A percentile compares a stretch with the other conserved stretches of the same genome.
Conservation (phyloP, 1,140 invertebrate genomes). For the Drosophila dunni region DNA sequence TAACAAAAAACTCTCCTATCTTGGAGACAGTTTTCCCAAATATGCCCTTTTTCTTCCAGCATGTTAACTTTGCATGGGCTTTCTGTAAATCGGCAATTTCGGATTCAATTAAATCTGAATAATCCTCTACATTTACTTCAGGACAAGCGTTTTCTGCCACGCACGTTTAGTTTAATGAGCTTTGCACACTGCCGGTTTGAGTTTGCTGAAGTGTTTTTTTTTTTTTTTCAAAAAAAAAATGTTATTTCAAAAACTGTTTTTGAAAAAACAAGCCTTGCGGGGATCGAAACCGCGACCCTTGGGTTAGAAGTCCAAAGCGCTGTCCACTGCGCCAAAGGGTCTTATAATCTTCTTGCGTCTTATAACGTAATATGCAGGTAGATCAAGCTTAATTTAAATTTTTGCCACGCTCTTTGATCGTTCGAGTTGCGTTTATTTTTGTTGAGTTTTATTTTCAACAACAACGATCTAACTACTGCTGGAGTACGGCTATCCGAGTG, state of each 20-base stretch:
- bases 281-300: conserved; percentile 88
- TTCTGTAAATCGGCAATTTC: too few relatives aligned
- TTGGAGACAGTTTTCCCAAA: too few relatives aligned
- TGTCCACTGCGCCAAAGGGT: conserved; percentile 86
- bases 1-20: too few relatives aligned
- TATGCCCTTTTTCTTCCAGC: too few relatives aligned
- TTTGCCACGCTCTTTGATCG: too few relatives aligned
- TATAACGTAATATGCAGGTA: too few relatives aligned
- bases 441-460: conserved; percentile 1
- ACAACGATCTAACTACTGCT: neutral
- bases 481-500: neutral
- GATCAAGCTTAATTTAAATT: too few relatives aligned
- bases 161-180: conserved; percentile 65
- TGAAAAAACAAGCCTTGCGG: conserved; percentile 86
- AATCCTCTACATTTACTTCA: too few relatives aligned
- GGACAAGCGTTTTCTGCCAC: too few relatives aligned
- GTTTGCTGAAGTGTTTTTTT: neutral
- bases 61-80: too few relatives aligned
- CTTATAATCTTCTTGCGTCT: neutral
- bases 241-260: neutral
- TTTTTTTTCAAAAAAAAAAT: neutral
- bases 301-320: conserved; percentile 88
- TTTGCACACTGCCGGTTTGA: conserved; percentile 15
- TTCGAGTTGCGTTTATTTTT: too few relatives aligned
- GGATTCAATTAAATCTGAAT: too few relatives aligned